Evolutionary conservation across 2,113 vertebrate genomes (phyloP), one percentile per base, ranked within the genome.

Genomic region (Tachuris rubrigastra): DNA sequence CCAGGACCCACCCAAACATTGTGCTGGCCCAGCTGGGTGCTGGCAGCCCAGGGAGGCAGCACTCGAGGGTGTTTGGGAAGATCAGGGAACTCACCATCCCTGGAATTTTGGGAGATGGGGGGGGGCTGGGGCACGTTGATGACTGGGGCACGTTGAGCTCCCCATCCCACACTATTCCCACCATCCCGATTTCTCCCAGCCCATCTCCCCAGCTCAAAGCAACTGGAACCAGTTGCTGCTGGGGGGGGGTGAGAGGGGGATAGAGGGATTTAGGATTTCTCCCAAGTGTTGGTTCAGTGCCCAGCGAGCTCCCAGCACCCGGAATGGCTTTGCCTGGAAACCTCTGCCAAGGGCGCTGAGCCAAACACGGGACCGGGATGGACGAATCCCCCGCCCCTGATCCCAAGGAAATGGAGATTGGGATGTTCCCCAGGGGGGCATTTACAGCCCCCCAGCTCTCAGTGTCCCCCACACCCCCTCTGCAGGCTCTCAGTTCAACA

Each of bases 371-470:
- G 44, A 35, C 56, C 74, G 76, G 81, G 39, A 5, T 21, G 73
- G 23, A 6, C 8, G 17, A 47, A 37, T 6, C 37, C 44, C 44
- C 44, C 9, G 10, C 9, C 12, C 19, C 20, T 12, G 15, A 46
- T 20, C 20, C 65, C 37, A n/a, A 2, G 19, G 8, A 30, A 41
- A 41, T 10, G 12, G 60, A 30, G 27, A 14, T 10, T 30, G 37
- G 27, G 19, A 30, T 28, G 27, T 30, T 6, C 49, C 68, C 44
- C 8, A 12, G 18, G 3, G 0, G 0, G 9, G 7, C 35, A 13
- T 84, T 16, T 41, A 0, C 20, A 59, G 77, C 65, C 4, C 3
- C 62, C 35, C 84, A 33, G 2, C 35, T 9, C 1, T 15, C 89
- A 19, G 47, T 0, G 7, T 1, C 23, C 52, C 68, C 52, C 58